phyloP scores from a whole-genome alignment of 2,888 invertebrate species.

The Perithous albicinctus region DNA sequence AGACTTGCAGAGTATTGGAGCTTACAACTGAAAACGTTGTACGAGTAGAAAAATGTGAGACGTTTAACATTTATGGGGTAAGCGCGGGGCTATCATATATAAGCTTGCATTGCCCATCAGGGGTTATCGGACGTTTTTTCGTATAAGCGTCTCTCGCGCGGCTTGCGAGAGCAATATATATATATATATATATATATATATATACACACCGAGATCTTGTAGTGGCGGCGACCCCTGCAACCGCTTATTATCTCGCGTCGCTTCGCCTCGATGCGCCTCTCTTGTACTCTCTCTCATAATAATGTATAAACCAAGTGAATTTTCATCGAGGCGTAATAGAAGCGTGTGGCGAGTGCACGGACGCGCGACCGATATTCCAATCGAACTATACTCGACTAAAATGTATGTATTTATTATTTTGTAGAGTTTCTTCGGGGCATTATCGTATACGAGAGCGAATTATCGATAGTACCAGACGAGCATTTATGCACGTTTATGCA shows the following conservation, averaged over 20 bases:
- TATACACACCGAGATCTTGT: constrained; percentile 72
- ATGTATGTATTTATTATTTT: not conserved
- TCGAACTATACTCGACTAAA: constrained; percentile 22
- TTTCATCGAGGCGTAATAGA: constrained; percentile 63
- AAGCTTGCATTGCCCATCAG: constrained; percentile 1
- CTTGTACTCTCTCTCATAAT: constrained; percentile 75
- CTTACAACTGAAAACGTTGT: constrained; percentile 11
- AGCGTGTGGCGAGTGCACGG: constrained; percentile 32
- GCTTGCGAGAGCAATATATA: too few species aligned
- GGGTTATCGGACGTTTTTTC: constrained; percentile 55
- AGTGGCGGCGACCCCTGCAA: constrained; percentile 79
- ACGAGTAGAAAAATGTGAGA: constrained; percentile 26
- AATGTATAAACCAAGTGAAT: constrained; percentile 70
- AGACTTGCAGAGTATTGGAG: not conserved
- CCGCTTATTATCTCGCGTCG: constrained; percentile 78
- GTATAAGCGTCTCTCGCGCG: constrained; percentile 16
- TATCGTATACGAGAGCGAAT: constrained; percentile 20
- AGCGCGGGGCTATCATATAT: constrained; percentile 30
- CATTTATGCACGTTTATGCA: not conserved
- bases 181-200: too few species aligned
- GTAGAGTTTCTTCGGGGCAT: too few species aligned
- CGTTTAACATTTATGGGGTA: constrained; percentile 27
- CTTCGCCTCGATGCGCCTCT: constrained; percentile 81
- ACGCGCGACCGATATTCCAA: constrained; percentile 51
- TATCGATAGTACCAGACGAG: not conserved